These are phyloP conservation scores for Monopterus albus DNA, from an alignment of 2,113 vertebrate species.

Conservation along the genomic window DNA sequence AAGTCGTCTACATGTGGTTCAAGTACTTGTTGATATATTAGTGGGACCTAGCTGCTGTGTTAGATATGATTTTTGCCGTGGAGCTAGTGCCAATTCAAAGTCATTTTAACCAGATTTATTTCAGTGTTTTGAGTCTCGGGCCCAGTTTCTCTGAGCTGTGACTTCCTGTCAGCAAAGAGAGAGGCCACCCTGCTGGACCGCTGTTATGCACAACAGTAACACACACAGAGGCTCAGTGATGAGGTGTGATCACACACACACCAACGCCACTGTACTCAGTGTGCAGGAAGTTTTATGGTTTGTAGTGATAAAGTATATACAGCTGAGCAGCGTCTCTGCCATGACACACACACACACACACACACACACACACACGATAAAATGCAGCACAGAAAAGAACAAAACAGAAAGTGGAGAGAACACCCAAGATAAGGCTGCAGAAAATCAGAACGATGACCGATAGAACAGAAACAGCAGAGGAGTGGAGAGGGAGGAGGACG, in stretches of 20 bases:
- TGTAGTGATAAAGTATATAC: conserved; percentile 55
- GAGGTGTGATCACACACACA: conserved; percentile 39
- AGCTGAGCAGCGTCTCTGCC: conserved; percentile 53
- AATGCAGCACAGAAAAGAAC: conserved; percentile 50
- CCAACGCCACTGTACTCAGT: conserved; percentile 8
- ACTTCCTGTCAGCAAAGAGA: conserved; percentile 62
- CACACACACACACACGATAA: conserved; percentile 40
- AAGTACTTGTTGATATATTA: too few relatives aligned
- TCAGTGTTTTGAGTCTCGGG: conserved; percentile 10
- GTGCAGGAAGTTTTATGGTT: conserved; percentile 67
- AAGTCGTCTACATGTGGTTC: too few relatives aligned
- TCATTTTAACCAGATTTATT: background rate
- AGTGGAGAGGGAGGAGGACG: background rate
- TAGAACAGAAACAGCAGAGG: conserved; percentile 12
- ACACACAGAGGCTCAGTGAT: conserved; percentile 36
- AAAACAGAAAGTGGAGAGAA: conserved; percentile 66
- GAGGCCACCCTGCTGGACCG: conserved; percentile 11
- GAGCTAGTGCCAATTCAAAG: background rate
- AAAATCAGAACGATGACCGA: conserved; percentile 7
- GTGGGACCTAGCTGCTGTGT: background rate
- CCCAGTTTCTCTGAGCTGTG: conserved; percentile 50
- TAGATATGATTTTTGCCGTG: background rate
- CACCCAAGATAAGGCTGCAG: conserved; percentile 57
- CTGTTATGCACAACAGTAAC: conserved; percentile 17
- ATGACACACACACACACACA: conserved; percentile 38